Conservation (phyloP, 64 coral and sea anemone genomes). For the Montipora sp. region DNA sequence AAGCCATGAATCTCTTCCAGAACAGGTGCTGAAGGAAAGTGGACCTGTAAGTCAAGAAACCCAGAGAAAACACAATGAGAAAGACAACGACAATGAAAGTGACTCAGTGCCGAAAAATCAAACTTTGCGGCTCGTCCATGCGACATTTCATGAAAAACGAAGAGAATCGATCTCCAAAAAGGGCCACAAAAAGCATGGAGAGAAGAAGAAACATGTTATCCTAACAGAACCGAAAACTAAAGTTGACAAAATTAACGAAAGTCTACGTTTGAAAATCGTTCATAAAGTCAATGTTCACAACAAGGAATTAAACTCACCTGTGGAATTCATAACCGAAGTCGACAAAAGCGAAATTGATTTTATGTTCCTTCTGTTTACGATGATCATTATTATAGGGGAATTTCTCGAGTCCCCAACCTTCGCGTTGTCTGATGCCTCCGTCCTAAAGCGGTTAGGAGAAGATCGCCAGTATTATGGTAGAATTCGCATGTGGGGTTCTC, state of each 20-base stretch:
- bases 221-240: not conserved
- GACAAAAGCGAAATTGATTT: slow-evolving; percentile 69
- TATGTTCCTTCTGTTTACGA: slow-evolving; percentile 80
- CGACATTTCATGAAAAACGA: not conserved
- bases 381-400: slow-evolving; percentile 85
- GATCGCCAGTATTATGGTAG: slow-evolving; percentile 83
- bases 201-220: not conserved
- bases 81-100: not conserved
- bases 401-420: slow-evolving; percentile 91
- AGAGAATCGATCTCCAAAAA: not conserved
- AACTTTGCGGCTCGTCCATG: not conserved
- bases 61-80: not conserved
- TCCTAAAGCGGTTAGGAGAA: slow-evolving; percentile 77
- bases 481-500: slow-evolving; percentile 86
- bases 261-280: not conserved
- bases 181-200: not conserved
- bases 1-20: not conserved
- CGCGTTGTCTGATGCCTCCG: slow-evolving; percentile 89
- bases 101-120: not conserved
- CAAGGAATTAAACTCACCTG: slow-evolving; percentile 39
- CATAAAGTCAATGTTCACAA: not conserved
- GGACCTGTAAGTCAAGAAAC: not conserved
- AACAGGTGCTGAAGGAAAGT: not conserved
- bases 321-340: slow-evolving; percentile 65
- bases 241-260: not conserved